Percentiles rank a stretch among this genome's conserved stretches.
Conservation (phyloP, 1,140 invertebrate genomes). For the Gryllus bimaculatus region DNA sequence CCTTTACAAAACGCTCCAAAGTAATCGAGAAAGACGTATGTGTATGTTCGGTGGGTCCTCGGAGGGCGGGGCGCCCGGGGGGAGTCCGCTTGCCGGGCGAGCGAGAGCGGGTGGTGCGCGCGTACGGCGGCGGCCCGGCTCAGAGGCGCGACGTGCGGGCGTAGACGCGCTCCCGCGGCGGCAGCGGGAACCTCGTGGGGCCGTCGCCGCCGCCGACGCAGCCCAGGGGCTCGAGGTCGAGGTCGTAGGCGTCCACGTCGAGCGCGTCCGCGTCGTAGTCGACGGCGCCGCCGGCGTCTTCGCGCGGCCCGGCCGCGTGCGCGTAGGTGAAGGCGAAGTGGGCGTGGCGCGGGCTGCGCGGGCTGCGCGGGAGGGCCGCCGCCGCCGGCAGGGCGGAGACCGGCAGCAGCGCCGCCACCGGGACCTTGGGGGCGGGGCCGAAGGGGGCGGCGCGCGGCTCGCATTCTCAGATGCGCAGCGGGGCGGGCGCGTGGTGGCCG, state of each 20-base stretch:
- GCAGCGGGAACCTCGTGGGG: background rate
- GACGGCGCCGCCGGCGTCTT: background rate
- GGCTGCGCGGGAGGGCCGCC: background rate
- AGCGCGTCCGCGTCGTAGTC: background rate
- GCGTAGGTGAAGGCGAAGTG: background rate
- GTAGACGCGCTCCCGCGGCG: background rate
- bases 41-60: too few relatives aligned
- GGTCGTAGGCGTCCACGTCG: background rate
- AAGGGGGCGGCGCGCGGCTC: too few relatives aligned
- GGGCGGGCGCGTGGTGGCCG: background rate
- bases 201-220: background rate
- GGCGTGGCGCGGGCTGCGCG: background rate
- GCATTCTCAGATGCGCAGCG: background rate
- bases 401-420: too few relatives aligned
- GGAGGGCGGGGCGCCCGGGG: too few relatives aligned
- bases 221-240: background rate
- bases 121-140: background rate
- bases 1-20: background rate
- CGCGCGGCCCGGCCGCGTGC: too few relatives aligned
- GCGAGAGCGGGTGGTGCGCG: too few relatives aligned
- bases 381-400: too few relatives aligned
- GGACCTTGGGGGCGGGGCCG: too few relatives aligned
- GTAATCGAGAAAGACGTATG: background rate
- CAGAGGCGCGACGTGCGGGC: background rate
- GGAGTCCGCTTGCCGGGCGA: too few relatives aligned